Evolutionary conservation across 2,113 vertebrate genomes (phyloP).

Genomic region (Clinocottus analis): DNA sequence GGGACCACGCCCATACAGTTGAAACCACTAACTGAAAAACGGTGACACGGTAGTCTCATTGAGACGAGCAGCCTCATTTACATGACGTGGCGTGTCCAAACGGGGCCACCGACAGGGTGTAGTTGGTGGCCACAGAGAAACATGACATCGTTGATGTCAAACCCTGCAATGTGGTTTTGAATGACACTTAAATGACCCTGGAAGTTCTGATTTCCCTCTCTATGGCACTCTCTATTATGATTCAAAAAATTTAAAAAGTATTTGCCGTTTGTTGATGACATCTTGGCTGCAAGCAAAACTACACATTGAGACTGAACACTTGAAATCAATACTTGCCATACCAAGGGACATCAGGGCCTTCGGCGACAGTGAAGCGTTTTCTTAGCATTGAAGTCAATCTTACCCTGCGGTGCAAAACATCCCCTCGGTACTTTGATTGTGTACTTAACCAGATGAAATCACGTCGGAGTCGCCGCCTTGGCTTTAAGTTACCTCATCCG

Average conservation of each 20-base stretch:
- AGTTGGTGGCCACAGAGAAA: background rate
- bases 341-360: slow-evolving; percentile 23
- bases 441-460: slow-evolving; percentile 40
- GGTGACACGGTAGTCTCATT: background rate
- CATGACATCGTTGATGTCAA: background rate
- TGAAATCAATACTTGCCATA: slow-evolving; percentile 34
- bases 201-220: background rate
- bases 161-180: background rate
- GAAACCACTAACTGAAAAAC: too few relatives aligned
- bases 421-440: slow-evolving; percentile 38
- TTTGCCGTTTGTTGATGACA: slow-evolving; percentile 1
- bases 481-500: slow-evolving; percentile 39
- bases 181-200: background rate
- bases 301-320: slow-evolving; percentile 13
- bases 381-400: slow-evolving; percentile 21
- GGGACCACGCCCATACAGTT: too few relatives aligned
- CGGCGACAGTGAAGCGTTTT: slow-evolving; percentile 38
- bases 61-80: background rate
- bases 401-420: slow-evolving; percentile 24
- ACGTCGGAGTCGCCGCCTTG: slow-evolving; percentile 52
- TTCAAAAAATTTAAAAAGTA: background rate
- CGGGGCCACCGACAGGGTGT: background rate
- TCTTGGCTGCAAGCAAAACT: background rate
- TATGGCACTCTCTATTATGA: background rate
- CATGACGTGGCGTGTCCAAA: background rate